Evolutionary conservation across 2,797 vertebrate genomes (phyloP).

Genomic region (Sebastes hopkinsi): DNA sequence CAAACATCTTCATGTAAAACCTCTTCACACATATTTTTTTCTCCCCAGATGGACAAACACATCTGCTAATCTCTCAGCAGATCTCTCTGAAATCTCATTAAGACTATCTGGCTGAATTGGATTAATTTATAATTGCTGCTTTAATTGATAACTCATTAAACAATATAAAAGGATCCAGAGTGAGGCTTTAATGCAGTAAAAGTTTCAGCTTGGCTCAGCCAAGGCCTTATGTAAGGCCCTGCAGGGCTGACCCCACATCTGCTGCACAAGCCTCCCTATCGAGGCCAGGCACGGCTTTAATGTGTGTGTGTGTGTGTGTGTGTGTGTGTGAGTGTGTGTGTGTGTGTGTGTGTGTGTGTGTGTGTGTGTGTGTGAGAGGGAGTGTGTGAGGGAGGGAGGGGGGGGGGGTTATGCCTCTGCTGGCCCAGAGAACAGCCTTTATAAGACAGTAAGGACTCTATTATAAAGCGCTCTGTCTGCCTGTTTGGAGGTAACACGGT

Average conservation of each 20-base stretch:
- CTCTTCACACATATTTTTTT: not conserved
- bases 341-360: not conserved
- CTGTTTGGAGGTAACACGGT: conserved; percentile 21
- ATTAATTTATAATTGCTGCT: conserved; percentile 8
- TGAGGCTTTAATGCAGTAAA: conserved; percentile 35
- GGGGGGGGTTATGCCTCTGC: not conserved
- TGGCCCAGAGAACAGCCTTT: conserved; percentile 39
- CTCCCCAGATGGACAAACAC: not conserved
- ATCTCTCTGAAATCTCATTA: conserved; percentile 21
- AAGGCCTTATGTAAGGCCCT: conserved; percentile 49
- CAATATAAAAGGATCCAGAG: conserved; percentile 31
- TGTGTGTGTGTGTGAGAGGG: not conserved
- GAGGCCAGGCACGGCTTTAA: conserved; percentile 1
- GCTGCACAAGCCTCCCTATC: conserved; percentile 45
- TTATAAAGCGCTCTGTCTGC: conserved; percentile 18
- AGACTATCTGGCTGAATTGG: conserved; percentile 1
- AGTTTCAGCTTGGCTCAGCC: conserved; percentile 38
- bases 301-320: conserved; percentile 10
- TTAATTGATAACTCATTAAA: conserved; percentile 48
- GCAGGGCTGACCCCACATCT: conserved; percentile 66
- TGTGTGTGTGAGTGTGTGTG: conserved; percentile 15
- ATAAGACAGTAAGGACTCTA: conserved; percentile 40
- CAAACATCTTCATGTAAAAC: not conserved
- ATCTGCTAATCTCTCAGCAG: conserved; percentile 16
- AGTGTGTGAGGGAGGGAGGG: not conserved